Percentiles rank a stretch among this genome's conserved stretches.
These are phyloP conservation scores for Lepidurus arcticus DNA, from an alignment of 1,140 invertebrate species.

Conservation along the genomic window DNA sequence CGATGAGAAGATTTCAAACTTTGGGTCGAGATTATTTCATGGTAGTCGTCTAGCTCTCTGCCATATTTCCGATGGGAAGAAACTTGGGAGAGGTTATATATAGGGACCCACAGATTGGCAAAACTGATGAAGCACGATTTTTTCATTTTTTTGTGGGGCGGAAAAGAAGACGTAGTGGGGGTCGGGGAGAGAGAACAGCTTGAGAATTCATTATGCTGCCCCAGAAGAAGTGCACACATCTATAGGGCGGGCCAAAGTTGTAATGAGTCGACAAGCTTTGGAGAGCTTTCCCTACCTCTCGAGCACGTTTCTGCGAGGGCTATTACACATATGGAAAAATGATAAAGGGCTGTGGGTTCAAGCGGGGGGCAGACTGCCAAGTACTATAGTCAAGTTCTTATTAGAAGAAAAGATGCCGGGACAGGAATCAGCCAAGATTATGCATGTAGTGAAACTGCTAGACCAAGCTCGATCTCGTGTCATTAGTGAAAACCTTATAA, in stretches of 20 bases:
- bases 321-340: constrained; percentile 22
- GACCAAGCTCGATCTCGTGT: not conserved
- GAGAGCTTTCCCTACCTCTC: constrained; percentile 17
- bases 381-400: not conserved
- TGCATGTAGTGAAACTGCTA: not conserved
- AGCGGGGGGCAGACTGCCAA: not conserved
- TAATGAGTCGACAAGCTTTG: constrained; percentile 12
- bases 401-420: not conserved
- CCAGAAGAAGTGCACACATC: constrained; percentile 6
- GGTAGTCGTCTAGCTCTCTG: too few species aligned
- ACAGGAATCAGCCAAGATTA: not conserved
- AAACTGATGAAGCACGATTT: constrained; percentile 3
- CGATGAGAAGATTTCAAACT: too few species aligned
- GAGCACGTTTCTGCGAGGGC: constrained; percentile 13
- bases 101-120: not conserved
- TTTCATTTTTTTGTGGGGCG: not conserved
- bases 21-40: too few species aligned
- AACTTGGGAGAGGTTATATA: not conserved
- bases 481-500: not conserved
- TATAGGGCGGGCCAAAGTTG: constrained; percentile 4
- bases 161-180: not conserved
- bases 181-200: not conserved
- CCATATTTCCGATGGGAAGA: not conserved
- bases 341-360: not conserved
- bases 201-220: constrained; percentile 8